Percentiles rank a stretch among this genome's conserved stretches.
Conservation (phyloP, 2,113 vertebrate species). For the Azemiops feae region DNA sequence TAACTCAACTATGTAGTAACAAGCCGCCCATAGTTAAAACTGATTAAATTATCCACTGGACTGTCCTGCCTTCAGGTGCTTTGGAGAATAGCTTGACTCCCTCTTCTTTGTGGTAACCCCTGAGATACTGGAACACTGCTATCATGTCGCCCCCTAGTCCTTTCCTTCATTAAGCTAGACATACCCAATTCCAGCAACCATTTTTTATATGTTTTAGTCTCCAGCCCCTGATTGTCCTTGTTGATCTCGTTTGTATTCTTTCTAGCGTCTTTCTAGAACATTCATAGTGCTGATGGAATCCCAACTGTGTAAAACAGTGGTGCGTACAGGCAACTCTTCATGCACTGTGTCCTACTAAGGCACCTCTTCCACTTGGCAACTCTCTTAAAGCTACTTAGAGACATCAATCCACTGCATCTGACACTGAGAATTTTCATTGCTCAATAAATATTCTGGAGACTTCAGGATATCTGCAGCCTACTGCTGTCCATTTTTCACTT, state of each 20-base stretch:
- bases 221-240: no score
- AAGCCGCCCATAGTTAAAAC: no score
- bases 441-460: not conserved
- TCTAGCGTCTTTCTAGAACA: not conserved
- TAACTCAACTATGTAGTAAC: no score
- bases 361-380: not conserved
- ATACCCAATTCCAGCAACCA: not conserved
- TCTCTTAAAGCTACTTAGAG: not conserved
- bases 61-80: no score
- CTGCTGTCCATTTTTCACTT: conserved; percentile 4
- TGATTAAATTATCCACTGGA: no score
- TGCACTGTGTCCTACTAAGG: not conserved
- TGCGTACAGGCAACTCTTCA: not conserved
- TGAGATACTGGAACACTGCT: no score
- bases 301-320: not conserved
- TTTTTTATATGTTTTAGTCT: conserved; percentile 20
- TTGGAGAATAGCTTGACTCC: no score
- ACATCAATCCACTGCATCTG: not conserved
- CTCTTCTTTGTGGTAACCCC: no score
- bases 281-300: not conserved
- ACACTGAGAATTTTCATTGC: not conserved
- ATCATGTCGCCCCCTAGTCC: no score
- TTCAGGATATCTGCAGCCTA: not conserved
- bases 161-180: no score
- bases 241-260: no score